Evolutionary conservation across 2,888 invertebrate genomes (phyloP), one percentile per base, ranked within the genome.

Genomic region (Drosophila paranaensis): DNA sequence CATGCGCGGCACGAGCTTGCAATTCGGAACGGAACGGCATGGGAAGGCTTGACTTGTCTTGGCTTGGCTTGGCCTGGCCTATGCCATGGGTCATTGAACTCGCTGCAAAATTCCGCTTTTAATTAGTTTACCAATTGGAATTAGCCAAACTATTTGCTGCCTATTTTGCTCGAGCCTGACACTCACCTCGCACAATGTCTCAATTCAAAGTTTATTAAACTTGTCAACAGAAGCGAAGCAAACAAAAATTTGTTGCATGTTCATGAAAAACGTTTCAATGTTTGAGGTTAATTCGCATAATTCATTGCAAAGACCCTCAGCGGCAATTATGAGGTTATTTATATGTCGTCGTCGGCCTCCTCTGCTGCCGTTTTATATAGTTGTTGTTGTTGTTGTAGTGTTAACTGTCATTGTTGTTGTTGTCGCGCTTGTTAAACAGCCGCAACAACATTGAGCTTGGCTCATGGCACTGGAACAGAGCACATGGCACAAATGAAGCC

Each of bases 241-340:
- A 20, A 43, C 20, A 43, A 11, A 43, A 10, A 20, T 37, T 76
- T 66, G 79, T 82, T 73, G 76, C 71, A 70, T 74, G 82, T 74
- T 85, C 74, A 71, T 77, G 74, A 80, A 80, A 74, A 83, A 50
- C 67, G 65, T 70, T 72, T 82, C 71, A 80, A 63, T 77, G 70
- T 89, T 89, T 88, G 79, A 85, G 85, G 85, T 87, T 85, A 85
- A 84, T 84, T 89, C 89, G 88, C 85, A 87, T 88, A 89, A 85
- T 89, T 85, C 85, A 89, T 85, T 89, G 85, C 85, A 85, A 85
- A 87, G 85, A 79, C 85, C 85, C 85, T 85, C 85, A 81, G 77
- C 72, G 89, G 82, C 88, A 85, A 89, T 85, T 85, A 85, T 85
- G 85, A 85, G 89, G 88, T 85, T 85, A 84, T 85, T 89, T 82